Conservation (phyloP, 2,888 invertebrate genomes). For the Tipula confusa region DNA sequence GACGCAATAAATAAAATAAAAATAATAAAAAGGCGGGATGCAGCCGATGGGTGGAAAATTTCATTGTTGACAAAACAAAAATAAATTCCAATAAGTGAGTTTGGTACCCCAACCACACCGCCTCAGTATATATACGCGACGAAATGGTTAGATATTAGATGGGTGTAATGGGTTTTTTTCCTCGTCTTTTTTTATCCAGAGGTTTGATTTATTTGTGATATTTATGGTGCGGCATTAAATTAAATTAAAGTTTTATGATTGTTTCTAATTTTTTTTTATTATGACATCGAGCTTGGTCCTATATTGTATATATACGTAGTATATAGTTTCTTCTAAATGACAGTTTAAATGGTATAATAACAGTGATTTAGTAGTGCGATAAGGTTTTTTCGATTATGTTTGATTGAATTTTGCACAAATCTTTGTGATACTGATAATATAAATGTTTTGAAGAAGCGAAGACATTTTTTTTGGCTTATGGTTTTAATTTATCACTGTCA, state of each 20-base stretch:
- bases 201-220: constrained; percentile 9
- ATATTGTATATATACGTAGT: background rate
- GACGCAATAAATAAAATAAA: background rate
- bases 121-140: background rate
- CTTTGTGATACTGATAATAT: background rate
- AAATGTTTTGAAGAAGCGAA: background rate
- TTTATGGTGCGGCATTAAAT: constrained; percentile 12
- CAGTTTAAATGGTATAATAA: background rate
- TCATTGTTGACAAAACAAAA: background rate
- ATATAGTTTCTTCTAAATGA: constrained; percentile 14
- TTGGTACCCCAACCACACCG: background rate
- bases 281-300: background rate
- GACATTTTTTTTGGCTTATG: background rate
- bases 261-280: background rate
- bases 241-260: constrained; percentile 25
- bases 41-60: background rate
- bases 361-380: background rate
- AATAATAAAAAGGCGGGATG: background rate
- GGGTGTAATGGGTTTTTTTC: background rate
- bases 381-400: background rate
- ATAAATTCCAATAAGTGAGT: background rate
- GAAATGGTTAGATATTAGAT: background rate
- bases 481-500: background rate
- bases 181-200: background rate
- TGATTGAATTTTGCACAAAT: background rate